Evolutionary conservation across 2,888 invertebrate genomes (phyloP).

Genomic region (Eupithecia exiguata): DNA sequence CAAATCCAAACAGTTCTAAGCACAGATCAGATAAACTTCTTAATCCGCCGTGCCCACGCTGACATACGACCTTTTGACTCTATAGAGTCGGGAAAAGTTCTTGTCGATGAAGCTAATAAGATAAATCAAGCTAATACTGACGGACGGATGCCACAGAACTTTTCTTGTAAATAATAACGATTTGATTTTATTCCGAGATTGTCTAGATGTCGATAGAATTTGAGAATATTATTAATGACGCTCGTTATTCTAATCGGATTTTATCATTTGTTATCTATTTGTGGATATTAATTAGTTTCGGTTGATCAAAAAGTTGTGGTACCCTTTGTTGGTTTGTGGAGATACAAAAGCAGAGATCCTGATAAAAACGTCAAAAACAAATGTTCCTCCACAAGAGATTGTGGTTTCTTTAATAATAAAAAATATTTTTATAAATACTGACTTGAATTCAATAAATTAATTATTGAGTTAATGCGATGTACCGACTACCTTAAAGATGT

Average conservation of each 20-base stretch:
- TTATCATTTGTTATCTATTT: slow-evolving; percentile 39
- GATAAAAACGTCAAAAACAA: neutral
- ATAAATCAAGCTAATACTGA: slow-evolving; percentile 71
- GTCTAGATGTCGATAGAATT: slow-evolving; percentile 54
- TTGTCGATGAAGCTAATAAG: slow-evolving; percentile 73
- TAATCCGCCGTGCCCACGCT: slow-evolving; percentile 47
- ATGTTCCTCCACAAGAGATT: too few relatives aligned
- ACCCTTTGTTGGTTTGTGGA: neutral
- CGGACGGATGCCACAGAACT: slow-evolving; percentile 57
- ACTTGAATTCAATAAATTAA: too few relatives aligned
- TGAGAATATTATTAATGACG: slow-evolving; percentile 57
- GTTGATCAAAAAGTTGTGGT: slow-evolving; percentile 10
- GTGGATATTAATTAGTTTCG: slow-evolving; percentile 36
- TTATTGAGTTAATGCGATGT: too few relatives aligned
- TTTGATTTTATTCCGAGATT: slow-evolving; percentile 62
- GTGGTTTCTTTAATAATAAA: too few relatives aligned
- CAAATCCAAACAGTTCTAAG: slow-evolving; percentile 51
- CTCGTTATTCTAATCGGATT: slow-evolving; percentile 54
- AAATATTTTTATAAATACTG: too few relatives aligned
- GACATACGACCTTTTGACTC: slow-evolving; percentile 52
- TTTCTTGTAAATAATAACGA: slow-evolving; percentile 64
- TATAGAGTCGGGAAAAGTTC: slow-evolving; percentile 55
- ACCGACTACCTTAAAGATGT: too few relatives aligned
- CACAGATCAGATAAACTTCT: slow-evolving; percentile 48
- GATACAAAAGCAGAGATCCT: neutral